Evolutionary conservation across 2,797 vertebrate species (phyloP), one percentile per base, ranked within the genome.

Genomic region (Falco rusticolus): DNA sequence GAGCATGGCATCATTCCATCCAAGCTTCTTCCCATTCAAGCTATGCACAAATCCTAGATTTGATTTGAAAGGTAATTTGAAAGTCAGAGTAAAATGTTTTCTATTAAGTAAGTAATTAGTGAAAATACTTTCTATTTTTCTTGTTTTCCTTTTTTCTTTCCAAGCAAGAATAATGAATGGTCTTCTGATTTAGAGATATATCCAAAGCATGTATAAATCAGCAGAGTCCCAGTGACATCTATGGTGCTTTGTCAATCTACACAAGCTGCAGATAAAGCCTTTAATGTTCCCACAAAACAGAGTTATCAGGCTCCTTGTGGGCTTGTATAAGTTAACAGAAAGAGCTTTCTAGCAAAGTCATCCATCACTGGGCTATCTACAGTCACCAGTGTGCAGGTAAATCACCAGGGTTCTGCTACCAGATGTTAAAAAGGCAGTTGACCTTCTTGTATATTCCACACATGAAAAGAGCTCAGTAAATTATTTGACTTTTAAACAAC

Each of bases 361-460:
- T 96, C 93, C 90, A 94, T 96, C 93, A 94, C 48, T 69, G 56
- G 79, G 72, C 84, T 94, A 94, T 96, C 96, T 97, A 31, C 92
- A 92, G 28, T 91, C 71, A 86, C 87, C 91, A 95, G 76, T 2
- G 1, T 50, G 87, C 89, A 96, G 96, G 96, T 96, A 96, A 97
- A 96, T 95, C 92, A 96, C 84, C 61, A 94, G 87, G 76, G 65
- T 45, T 95, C 92, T 95, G 95, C 96, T 97, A 96, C 96, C 94
- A 96, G 95, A 97, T 97, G 95, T 92, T 96, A 89, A 96, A 96
- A 96, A 96, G 89, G 87, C 93, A 95, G 92, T 81, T 97, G 96
- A 97, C 96, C 92, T 97, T 89, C 96, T 96, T 97, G 94, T 94
- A 92, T 96, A 94, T 91, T 95, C 96, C 69, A 79, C 66, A 96